These are phyloP conservation scores for Drosophila buzzatii DNA, from an alignment of 2,888 invertebrate species.

Conservation along the genomic window DNA sequence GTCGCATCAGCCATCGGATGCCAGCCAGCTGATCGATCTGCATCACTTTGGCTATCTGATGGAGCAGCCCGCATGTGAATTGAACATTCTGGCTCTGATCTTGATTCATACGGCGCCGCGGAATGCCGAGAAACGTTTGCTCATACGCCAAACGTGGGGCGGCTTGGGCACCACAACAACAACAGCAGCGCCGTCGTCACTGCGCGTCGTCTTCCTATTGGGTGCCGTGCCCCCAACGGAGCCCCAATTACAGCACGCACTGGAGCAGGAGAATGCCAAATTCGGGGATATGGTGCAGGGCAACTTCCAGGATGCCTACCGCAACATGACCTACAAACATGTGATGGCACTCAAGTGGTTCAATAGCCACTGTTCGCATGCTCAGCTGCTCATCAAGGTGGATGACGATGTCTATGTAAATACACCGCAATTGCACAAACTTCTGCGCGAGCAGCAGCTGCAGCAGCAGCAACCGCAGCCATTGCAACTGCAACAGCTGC, in stretches of 20 bases:
- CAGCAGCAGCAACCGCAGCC: constrained; percentile 11
- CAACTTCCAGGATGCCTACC: constrained; percentile 91
- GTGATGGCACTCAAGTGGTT: constrained; percentile 93
- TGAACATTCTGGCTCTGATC: constrained; percentile 87
- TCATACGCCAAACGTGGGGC: constrained; percentile 92
- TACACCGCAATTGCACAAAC: constrained; percentile 87
- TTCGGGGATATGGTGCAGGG: constrained; percentile 91
- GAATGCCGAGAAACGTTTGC: constrained; percentile 88
- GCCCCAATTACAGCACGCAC: constrained; percentile 78
- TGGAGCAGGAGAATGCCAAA: constrained; percentile 87
- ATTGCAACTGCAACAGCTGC: not conserved
- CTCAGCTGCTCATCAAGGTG: constrained; percentile 90
- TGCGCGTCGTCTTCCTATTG: constrained; percentile 89
- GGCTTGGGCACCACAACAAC: constrained; percentile 84
- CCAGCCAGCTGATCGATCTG: constrained; percentile 87
- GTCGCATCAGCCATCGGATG: constrained; percentile 14
- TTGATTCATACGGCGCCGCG: constrained; percentile 89
- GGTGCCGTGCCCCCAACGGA: constrained; percentile 86
- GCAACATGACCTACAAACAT: constrained; percentile 94
- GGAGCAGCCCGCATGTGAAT: constrained; percentile 87
- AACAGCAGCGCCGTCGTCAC: constrained; percentile 82
- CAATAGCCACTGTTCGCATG: constrained; percentile 89
- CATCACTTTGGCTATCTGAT: constrained; percentile 88
- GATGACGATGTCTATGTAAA: constrained; percentile 93
- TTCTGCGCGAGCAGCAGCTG: constrained; percentile 75